These are phyloP conservation scores for Diadegma fenestrale DNA, from an alignment of 2,888 invertebrate species.

Conservation along the genomic window DNA sequence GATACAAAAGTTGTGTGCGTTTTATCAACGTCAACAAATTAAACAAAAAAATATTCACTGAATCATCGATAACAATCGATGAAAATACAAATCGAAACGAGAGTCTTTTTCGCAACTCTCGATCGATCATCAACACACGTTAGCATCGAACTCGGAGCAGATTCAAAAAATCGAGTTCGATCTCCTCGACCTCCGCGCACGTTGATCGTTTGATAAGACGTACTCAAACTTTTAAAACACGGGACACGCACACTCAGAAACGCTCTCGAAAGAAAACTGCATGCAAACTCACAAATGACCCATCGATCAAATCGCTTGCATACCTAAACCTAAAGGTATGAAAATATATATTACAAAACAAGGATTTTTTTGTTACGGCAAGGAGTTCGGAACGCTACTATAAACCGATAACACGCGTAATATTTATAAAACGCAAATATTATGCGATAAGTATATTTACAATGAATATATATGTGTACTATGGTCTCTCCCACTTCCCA, in stretches of 20 bases:
- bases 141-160: not conserved
- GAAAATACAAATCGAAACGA: no score
- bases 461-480: conserved; percentile 84
- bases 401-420: conserved; percentile 82
- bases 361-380: conserved; percentile 81
- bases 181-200: not conserved
- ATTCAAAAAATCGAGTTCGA: not conserved
- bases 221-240: conserved; percentile 33
- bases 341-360: conserved; percentile 63
- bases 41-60: no score
- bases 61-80: not conserved
- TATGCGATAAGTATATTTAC: conserved; percentile 84
- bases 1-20: conserved; percentile 1
- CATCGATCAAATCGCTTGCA: conserved; percentile 42
- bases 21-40: not conserved
- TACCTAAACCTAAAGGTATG: conserved; percentile 15
- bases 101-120: not conserved
- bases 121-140: not conserved
- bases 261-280: conserved; percentile 29
- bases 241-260: conserved; percentile 21
- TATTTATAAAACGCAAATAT: conserved; percentile 84
- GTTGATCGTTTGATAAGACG: conserved; percentile 27
- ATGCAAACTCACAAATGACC: conserved; percentile 12
- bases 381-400: conserved; percentile 85
- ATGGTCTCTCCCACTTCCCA: conserved; percentile 85